Conservation (phyloP, 2,797 vertebrate species). For the Paratrypauchen microcephalus region DNA sequence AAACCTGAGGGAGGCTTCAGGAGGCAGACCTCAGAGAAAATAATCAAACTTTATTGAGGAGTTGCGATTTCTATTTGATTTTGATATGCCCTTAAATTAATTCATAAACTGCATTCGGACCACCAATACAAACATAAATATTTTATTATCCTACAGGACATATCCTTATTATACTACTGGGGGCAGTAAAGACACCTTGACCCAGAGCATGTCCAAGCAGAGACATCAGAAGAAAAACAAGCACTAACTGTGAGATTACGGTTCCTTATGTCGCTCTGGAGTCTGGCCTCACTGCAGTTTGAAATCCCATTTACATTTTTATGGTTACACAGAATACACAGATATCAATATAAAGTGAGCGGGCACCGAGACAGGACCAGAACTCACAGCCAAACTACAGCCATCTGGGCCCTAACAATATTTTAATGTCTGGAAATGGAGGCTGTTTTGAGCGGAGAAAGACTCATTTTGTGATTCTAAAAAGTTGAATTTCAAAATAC, state of each 20-base stretch:
- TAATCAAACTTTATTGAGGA: too few species aligned
- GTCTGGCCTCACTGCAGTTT: background rate
- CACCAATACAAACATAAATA: background rate
- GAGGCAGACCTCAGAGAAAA: too few species aligned
- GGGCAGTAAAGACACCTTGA: background rate
- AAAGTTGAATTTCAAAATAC: background rate
- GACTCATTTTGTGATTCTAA: background rate
- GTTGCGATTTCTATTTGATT: too few species aligned
- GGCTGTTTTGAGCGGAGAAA: background rate
- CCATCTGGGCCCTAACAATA: background rate
- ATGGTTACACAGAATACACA: background rate
- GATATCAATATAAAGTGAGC: background rate
- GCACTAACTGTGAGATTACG: background rate
- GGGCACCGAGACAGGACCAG: background rate
- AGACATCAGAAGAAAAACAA: background rate
- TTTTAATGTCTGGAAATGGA: background rate
- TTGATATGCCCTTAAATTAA: background rate
- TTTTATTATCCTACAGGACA: background rate
- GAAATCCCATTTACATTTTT: conserved; percentile 1
- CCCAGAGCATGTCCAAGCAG: background rate
- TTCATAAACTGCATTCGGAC: background rate
- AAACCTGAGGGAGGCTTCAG: too few species aligned
- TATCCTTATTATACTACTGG: too few species aligned
- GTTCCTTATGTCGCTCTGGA: background rate
- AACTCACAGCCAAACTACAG: background rate